phyloP scores from a whole-genome alignment of 2,797 vertebrate genomes.

The Cyclura pinguis region DNA sequence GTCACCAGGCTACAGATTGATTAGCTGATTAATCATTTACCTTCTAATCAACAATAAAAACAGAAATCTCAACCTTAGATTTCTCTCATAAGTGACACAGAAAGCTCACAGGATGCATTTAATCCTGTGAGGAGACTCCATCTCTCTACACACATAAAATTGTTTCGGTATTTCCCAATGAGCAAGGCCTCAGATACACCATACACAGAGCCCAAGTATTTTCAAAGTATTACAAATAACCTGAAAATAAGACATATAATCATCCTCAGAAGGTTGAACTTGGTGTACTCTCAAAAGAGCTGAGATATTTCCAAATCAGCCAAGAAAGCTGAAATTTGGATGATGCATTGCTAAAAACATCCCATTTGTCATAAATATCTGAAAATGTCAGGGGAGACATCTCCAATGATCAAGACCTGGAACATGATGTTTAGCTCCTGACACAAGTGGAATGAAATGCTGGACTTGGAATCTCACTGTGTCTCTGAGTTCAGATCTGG shows the following conservation, averaged over 20 bases:
- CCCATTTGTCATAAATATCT: background rate
- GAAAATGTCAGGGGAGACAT: background rate
- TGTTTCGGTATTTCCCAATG: background rate
- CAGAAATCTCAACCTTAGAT: background rate
- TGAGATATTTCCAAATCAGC: background rate
- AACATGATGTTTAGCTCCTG: background rate
- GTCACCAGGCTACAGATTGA: background rate
- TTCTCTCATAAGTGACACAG: background rate
- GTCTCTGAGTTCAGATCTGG: background rate
- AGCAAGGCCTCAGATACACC: background rate
- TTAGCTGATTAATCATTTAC: background rate
- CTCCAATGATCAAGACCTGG: background rate
- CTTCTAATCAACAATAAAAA: background rate
- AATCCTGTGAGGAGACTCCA: background rate
- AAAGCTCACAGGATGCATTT: background rate
- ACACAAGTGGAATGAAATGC: background rate
- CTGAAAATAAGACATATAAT: background rate
- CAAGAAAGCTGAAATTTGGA: background rate
- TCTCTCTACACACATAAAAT: background rate
- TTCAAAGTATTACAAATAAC: background rate
- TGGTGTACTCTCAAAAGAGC: background rate
- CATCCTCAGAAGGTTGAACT: background rate
- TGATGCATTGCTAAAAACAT: background rate
- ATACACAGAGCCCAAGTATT: background rate
- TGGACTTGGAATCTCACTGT: background rate